These are phyloP conservation scores for Cheiracanthium punctorium DNA, from an alignment of 2,888 invertebrate genomes.

Conservation along the genomic window DNA sequence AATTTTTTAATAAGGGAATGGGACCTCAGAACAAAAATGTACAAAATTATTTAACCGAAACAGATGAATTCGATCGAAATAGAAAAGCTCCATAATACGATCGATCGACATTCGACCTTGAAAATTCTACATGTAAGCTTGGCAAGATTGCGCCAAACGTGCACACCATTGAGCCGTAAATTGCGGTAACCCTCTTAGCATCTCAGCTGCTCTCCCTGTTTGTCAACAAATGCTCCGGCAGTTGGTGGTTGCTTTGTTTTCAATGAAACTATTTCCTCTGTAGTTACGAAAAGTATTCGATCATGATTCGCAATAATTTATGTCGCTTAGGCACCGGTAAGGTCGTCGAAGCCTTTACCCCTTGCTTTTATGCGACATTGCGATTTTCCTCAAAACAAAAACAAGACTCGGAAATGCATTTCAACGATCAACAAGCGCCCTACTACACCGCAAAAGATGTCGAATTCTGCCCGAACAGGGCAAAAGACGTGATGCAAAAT, in stretches of 20 bases:
- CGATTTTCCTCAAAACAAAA: background rate
- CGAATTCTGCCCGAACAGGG: slow-evolving; percentile 58
- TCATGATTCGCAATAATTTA: background rate
- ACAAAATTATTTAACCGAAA: too few species aligned
- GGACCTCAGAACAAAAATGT: too few species aligned
- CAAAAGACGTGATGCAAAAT: slow-evolving; percentile 64
- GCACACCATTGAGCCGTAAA: too few species aligned
- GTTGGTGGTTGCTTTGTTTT: too few species aligned
- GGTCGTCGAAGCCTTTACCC: background rate
- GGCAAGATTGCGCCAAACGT: too few species aligned
- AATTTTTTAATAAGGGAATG: too few species aligned
- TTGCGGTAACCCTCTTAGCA: background rate
- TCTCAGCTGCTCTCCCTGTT: background rate
- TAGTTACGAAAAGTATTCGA: background rate
- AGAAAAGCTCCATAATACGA: too few species aligned
- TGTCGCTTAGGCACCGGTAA: background rate
- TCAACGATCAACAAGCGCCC: slow-evolving; percentile 45
- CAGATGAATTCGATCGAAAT: too few species aligned
- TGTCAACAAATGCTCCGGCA: background rate
- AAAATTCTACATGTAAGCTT: too few species aligned
- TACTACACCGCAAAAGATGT: slow-evolving; percentile 60
- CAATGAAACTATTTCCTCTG: too few species aligned
- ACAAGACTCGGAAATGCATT: background rate
- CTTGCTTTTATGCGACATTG: background rate
- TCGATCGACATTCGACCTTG: too few species aligned